Conservation (phyloP, 1,140 invertebrate genomes). For the Schmidtea mediterranea region DNA sequence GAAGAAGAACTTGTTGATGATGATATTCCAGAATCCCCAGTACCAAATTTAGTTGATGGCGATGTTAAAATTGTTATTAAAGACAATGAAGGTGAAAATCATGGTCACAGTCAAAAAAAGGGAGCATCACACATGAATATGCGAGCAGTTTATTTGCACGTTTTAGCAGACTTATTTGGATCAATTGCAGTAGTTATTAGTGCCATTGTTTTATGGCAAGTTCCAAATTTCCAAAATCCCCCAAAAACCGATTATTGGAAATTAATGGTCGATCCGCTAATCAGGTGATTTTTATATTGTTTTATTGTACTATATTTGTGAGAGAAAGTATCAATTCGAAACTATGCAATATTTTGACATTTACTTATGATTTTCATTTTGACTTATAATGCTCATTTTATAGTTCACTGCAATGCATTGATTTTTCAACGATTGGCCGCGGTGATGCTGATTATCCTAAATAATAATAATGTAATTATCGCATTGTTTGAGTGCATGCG, state of each 20-base stretch:
- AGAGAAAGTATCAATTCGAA: too few species aligned
- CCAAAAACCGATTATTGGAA: conserved; percentile 15
- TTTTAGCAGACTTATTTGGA: conserved; percentile 68
- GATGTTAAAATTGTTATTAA: too few species aligned
- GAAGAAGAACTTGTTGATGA: too few species aligned
- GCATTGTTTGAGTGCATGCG: too few species aligned
- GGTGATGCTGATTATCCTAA: not conserved
- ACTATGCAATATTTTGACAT: not conserved
- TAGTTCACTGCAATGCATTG: too few species aligned
- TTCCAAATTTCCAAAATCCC: conserved; percentile 36
- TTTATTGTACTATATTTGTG: not conserved
- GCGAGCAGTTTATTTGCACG: conserved; percentile 57
- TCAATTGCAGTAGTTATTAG: conserved; percentile 75
- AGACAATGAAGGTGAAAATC: not conserved
- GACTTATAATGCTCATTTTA: too few species aligned
- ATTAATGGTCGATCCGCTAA: conserved; percentile 65
- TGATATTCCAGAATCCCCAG: too few species aligned
- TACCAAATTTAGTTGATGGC: too few species aligned
- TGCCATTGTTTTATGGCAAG: conserved; percentile 59
- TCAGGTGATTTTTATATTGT: conserved; percentile 34
- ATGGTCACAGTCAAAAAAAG: not conserved
- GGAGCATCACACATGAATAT: not conserved
- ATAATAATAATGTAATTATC: too few species aligned
- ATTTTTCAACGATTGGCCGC: too few species aligned
- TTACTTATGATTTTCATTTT: too few species aligned